Evolutionary conservation across 2,113 vertebrate species (phyloP), one percentile per base, ranked within the genome.

Genomic region (Hymenochirus boettgeri): DNA sequence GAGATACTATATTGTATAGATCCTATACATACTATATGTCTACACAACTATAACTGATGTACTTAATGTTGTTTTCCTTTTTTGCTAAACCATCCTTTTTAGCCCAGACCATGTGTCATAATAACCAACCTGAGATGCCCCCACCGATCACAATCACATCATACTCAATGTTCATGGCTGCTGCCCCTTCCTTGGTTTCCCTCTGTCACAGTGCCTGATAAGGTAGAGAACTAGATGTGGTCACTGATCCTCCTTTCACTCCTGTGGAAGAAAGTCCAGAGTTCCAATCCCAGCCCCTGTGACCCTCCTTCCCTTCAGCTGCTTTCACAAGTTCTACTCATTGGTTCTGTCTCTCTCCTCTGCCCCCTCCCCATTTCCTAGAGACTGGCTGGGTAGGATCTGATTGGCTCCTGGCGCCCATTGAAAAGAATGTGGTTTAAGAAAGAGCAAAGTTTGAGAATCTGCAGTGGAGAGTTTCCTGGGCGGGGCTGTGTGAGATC

Each of bases 131-230:
- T 58, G 63, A 66, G 27, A 66, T 66, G 45, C 63, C 63, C 22
- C 55, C 63, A 17, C 63, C 63, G 55, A 66, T 66, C 8, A 66
- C 63, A 58, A 66, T 51, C 13, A 66, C 63, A 51, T 66, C 63
- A 35, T 58, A 39, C 1, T 51, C 21, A 55, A 33, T 27, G 31
- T 29, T 37, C 55, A 58, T 58, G 63, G 54, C 27, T 66, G 54
- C 27, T 66, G 12, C 24, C n/a, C 21, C 13, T 37, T 50, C 4
- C 4, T 31, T 3, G 51, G 51, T 12, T 17, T 52, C 25, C 51
- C 51, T 53, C 25, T n/a, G 52, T 8, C 27, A 65, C 31, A n/a
- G 21, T 10, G 5, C 13, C 46, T 37, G 51, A 62, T 18, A 4
- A 53, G 31, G 18, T 19, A 48, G 46, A 10, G n/a, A n/a, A n/a